Evolutionary conservation across 2,113 vertebrate species (phyloP), one percentile per base, ranked within the genome.

Genomic region (Desmodus rotundus): DNA sequence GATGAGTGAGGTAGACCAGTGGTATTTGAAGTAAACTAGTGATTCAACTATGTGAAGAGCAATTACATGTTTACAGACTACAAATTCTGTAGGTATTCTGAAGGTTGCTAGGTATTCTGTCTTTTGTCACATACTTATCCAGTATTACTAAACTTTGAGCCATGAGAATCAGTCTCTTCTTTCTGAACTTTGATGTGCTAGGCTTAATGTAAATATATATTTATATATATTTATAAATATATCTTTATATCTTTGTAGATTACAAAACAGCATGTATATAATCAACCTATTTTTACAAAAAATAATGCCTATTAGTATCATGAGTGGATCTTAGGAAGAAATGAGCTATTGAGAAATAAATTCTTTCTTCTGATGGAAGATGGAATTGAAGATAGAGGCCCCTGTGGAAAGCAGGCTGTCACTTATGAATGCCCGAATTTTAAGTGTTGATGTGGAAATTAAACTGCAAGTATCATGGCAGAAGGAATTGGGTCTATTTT

Each of bases 11-110:
- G 10, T 72, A 61, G 74, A 85, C 22, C 7, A 70, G 11, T 68
- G 56, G 3, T 91, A 47, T 96, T 82, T 97, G 78, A 81, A 94
- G 89, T 77, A 93, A 86, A 76, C 31, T 67, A 82, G 68, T 80
- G 61, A 52, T 93, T 89, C 61, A 74, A 93, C 58, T 77, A 1
- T 70, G 41, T 91, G 41, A 89, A 94, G 80, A 90, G 70, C 6
- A 67, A 58, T 54, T 67, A 63, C 15, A 4, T 92, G 43, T 93
- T 88, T 91, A 74, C 8, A 84, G 70, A 93, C 8, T 78, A 77
- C 41, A 94, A n/a, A 68, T n/a, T n/a, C n/a, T n/a, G n/a, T n/a
- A n/a, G n/a, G n/a, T n/a, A n/a, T n/a, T n/a, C n/a, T n/a, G n/a
- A 91, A 72, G 91, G 76, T 58, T 84, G 28, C n/a, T 87, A 73